These are phyloP conservation scores for Chrysaora quinquecirrha DNA, from an alignment of 30 jellyfish, hydroid and myxozoan genomes.

Conservation along the genomic window DNA sequence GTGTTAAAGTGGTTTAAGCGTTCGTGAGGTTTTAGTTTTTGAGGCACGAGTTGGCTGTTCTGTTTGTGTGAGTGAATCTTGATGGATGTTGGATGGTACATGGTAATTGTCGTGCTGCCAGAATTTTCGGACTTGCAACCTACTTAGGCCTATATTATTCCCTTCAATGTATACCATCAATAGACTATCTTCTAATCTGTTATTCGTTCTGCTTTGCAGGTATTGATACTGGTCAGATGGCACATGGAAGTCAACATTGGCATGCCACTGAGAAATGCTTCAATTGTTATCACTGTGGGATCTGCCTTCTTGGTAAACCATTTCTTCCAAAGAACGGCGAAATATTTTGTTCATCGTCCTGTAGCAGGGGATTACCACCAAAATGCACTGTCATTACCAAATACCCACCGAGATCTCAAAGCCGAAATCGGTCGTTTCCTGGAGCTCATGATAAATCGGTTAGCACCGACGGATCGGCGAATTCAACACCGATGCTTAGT, in stretches of 20 bases:
- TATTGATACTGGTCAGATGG: conserved; percentile 97
- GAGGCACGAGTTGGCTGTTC: too few relatives aligned
- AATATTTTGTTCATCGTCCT: conserved; percentile 87
- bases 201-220: conserved; percentile 23
- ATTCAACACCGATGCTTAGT: conserved; percentile 60
- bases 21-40: too few relatives aligned
- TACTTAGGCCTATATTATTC: too few relatives aligned
- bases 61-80: too few relatives aligned
- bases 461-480: conserved; percentile 45
- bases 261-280: conserved; percentile 97
- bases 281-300: conserved; percentile 91
- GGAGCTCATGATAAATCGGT: conserved; percentile 33
- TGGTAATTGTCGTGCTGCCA: too few relatives aligned
- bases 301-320: conserved; percentile 86
- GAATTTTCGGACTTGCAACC: too few relatives aligned
- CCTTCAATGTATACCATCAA: too few relatives aligned
- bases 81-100: too few relatives aligned
- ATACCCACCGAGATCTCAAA: conserved; percentile 95
- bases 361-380: conserved; percentile 90
- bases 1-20: too few relatives aligned
- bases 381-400: conserved; percentile 68
- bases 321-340: conserved; percentile 95
- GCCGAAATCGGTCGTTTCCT: conserved; percentile 61
- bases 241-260: conserved; percentile 99
- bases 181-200: too few relatives aligned